Base-by-base conservation (phyloP, 2,888 invertebrate genomes). In the Imbricaverruca yamaguchii region DNA sequence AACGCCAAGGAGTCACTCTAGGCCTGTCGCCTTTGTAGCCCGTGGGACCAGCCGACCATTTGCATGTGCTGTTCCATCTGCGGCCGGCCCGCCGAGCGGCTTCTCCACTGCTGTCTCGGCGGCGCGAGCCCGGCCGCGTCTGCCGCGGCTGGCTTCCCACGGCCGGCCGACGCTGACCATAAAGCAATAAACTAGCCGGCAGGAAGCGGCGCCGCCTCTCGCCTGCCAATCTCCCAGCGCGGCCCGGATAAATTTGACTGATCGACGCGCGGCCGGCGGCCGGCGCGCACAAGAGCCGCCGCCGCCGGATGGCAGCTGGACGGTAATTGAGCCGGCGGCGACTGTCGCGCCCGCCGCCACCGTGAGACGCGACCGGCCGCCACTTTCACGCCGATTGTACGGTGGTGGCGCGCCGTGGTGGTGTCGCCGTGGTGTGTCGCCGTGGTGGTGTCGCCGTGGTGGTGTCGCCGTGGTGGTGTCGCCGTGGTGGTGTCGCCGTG, bases 241-340 rank as follows among this genome's bases (percentile, higher is more conserved):
- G 67, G 67, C 25, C 67, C 67, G 25, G 67, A 67, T 67, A 67
- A 67, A 67, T 67, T 67, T 67, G 25, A 25, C 67, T 67, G 67
- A 67, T 25, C 10, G 65, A 39, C 65, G 9, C 23, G 23, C 7
- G 23, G 65, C 23, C 25, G 67, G 67, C 67, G 67, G 11, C 25
- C 67, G 13, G 7, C 11, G 67, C 25, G 25, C 67, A 25, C 61
- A 61, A 61, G 61, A 61, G 15, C 12, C 0, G 61, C 18, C 61
- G 61, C 2, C 61, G 67, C 67, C 25, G 67, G 67, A 67, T 67
- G 67, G 25, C 67, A 67, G 67, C 67, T 67, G 67, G 25, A 13
- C 67, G 25, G 25, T 67, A 67, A 67, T 67, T 67, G 67, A n/a
- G 67, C 67, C 13, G 25, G 67, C 67, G 67, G 25, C 67, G 67